These are phyloP conservation scores for Gadopsis marmoratus DNA, from an alignment of 2,797 vertebrate genomes.

Conservation along the genomic window DNA sequence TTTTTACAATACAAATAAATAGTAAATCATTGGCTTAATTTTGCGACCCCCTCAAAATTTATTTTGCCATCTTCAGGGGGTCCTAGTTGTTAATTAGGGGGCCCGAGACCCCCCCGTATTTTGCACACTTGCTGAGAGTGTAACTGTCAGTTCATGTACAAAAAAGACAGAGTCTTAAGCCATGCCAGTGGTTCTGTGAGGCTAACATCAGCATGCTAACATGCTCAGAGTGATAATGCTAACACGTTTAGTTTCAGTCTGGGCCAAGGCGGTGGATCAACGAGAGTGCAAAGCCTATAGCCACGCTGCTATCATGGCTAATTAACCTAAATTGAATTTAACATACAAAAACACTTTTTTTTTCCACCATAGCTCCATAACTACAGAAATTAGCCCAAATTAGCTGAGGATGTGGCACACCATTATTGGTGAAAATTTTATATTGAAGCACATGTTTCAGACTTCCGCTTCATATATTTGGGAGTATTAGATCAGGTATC, in stretches of 20 bases:
- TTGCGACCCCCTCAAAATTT: too few species aligned
- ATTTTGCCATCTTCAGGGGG: too few species aligned
- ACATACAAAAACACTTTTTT: neutral
- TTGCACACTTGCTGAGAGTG: too few species aligned
- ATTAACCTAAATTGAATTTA: neutral
- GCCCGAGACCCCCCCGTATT: too few species aligned
- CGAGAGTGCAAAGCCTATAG: too few species aligned
- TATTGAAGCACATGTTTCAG: neutral
- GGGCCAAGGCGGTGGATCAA: neutral
- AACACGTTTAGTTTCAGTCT: too few species aligned
- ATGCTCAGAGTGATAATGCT: neutral
- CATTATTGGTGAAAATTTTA: neutral
- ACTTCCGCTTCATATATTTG: neutral
- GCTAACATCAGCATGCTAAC: neutral
- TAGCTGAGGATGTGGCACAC: neutral
- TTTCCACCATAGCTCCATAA: neutral
- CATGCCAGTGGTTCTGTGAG: neutral
- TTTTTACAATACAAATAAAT: too few species aligned
- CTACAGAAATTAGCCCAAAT: neutral
- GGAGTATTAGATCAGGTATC: neutral
- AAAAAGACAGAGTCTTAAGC: neutral
- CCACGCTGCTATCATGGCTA: neutral
- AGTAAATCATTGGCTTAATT: too few species aligned
- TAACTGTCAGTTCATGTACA: slow-evolving; percentile 12
- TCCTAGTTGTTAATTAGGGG: too few species aligned